phyloP scores from a whole-genome alignment of 1,140 invertebrate genomes.

The Gryon sp. region DNA sequence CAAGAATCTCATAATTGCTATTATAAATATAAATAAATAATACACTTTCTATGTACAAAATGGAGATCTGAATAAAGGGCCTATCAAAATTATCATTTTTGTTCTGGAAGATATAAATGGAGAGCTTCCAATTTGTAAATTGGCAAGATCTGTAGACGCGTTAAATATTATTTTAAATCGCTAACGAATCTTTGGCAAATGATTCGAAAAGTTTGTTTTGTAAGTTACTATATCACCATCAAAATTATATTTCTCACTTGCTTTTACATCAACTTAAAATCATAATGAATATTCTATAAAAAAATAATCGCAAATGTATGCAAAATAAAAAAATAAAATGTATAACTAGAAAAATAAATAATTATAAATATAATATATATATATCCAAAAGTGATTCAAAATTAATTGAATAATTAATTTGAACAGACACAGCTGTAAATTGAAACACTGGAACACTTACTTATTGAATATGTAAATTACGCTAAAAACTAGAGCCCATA shows the following conservation, averaged over 20 bases:
- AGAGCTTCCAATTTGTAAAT: constrained; percentile 26
- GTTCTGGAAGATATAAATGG: constrained; percentile 63
- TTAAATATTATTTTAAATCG: constrained; percentile 12
- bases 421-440: no score
- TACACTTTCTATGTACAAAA: constrained; percentile 41
- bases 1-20: no score
- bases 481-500: constrained; percentile 55
- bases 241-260: neutral
- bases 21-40: constrained; percentile 35
- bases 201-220: constrained; percentile 45
- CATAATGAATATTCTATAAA: no score
- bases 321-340: no score
- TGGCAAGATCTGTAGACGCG: constrained; percentile 53
- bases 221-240: neutral
- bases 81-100: constrained; percentile 68
- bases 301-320: no score
- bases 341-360: no score
- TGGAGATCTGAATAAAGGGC: constrained; percentile 59
- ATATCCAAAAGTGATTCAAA: no score
- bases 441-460: no score
- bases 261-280: no score
- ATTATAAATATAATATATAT: no score
- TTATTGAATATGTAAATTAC: constrained; percentile 2
- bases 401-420: no score
- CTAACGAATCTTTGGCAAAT: constrained; percentile 66